Base-by-base conservation (phyloP, 2,797 vertebrate genomes). In the Sebastes aleutianus region DNA sequence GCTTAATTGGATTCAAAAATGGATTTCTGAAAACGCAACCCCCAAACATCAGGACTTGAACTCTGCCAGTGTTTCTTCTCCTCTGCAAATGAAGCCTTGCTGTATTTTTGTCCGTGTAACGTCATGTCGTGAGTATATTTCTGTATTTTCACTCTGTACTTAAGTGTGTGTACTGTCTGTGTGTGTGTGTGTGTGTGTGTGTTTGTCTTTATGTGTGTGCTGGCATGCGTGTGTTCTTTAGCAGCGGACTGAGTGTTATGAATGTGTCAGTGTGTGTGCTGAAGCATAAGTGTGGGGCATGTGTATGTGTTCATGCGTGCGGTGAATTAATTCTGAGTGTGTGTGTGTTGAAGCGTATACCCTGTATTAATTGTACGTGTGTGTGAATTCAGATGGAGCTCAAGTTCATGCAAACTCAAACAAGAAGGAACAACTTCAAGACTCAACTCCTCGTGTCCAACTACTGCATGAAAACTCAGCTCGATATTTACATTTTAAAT, bases 301-400 rank as follows among this genome's bases (percentile, higher is more conserved):
- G 85, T 79, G 84, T 53, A 83, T 78, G 85, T 72, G 83, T 85
- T 91, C 90, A 93, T 84, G 92, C 92, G 78, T 92, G 87, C 73
- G 61, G 56, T 83, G 16, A 91, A 88, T 85, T 92, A 88, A 92
- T 93, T 89, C 81, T 57, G 86, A 78, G 92, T 92, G 91, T 93
- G 86, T 91, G 92, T 89, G 80, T 82, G 68, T 68, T 84, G 86
- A 93, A 89, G 89, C 92, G 32, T 90, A 27, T 11, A 29, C 63
- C 18, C 65, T 87, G 56, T 71, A 85, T 88, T 93, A 93, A 94
- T 93, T 87, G 81, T 78, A 85, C 31, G 84, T 90, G 88, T 88
- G 77, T 89, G 90, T 91, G 86, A 87, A 88, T 66, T 89, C 83
- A 87, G 76, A 84, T 78, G 74, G 24, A 81, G 74, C 62, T 54